Conservation (phyloP, 2,797 vertebrate species). For the Scleropages formosus region DNA sequence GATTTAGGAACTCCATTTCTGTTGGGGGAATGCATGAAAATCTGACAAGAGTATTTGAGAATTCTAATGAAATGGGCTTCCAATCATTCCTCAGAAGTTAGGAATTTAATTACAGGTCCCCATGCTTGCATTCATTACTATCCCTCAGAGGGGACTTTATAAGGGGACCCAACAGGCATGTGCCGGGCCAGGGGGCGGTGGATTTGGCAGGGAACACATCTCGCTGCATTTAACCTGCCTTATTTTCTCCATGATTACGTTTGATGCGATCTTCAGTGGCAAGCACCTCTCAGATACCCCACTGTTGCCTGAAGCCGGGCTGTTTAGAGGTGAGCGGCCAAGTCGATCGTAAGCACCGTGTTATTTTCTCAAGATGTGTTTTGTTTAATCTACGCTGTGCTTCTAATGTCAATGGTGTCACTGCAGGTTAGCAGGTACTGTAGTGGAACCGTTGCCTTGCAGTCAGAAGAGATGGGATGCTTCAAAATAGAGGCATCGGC, state of each 20-base stretch:
- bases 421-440: not conserved
- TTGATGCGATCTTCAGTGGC: constrained; percentile 18
- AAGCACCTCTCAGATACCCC: not conserved
- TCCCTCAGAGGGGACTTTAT: not conserved
- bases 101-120: constrained; percentile 11
- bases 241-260: not conserved
- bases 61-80: not conserved
- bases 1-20: not conserved
- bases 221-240: not conserved
- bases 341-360: constrained; percentile 2
- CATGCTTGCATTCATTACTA: constrained; percentile 14
- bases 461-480: not conserved
- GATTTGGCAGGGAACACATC: constrained; percentile 5
- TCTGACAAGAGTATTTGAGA: not conserved
- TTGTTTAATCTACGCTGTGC: constrained; percentile 1
- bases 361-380: constrained; percentile 12
- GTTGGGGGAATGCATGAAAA: not conserved
- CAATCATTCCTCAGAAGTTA: not conserved
- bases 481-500: no score
- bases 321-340: not conserved
- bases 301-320: not conserved
- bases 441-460: not conserved
- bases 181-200: not conserved
- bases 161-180: not conserved
- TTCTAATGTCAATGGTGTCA: not conserved